Evolutionary conservation across 1,140 invertebrate species (phyloP), one percentile per base, ranked within the genome.

Genomic region (Maniola jurtina): DNA sequence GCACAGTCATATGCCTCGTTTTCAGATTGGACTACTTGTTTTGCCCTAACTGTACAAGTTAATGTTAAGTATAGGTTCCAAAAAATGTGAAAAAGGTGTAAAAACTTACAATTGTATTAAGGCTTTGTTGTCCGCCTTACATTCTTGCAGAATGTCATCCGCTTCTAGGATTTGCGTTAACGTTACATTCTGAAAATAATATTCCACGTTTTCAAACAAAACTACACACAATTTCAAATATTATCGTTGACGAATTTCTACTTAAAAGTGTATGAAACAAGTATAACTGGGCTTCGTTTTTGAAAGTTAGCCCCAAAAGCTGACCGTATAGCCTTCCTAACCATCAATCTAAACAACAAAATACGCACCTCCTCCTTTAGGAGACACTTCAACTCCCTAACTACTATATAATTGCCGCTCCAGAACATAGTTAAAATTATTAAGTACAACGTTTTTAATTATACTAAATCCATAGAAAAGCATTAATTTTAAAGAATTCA

Each of bases 111-210:
- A 98, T 79, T 97, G 96, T 71, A 98, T 93, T 64, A 99, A 92
- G 78, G 95, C 96, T 89, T 96, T 97, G 88, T 98, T 98, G 85
- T 97, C 96, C 70, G 94, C 95, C 92, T 97, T 98, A 89, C 97
- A 98, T 93, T 99, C 97, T 89, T 98, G 97, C 68, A 99, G 92
- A 81, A 99, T 96, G 90, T 98, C 97, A 86, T 98, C 97, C 90
- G 98, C 96, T 85, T 99, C 96, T 92, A 99, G 93, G 63, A 99
- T 92, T 88, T 98, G 96, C 76, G 95, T 93, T 56, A 99, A 92
- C 15, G 96, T 98, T 56, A 98, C 95, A 95, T 97, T 95, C 97
- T 98, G 88, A 92, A 94, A 76, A 38, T 13, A 61, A 64, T 55
- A 34, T 50, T 42, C 2, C 45, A 50, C 52, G 14, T 55, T 47